These are phyloP conservation scores for Sesia apiformis DNA, from an alignment of 2,888 invertebrate species.

Conservation along the genomic window DNA sequence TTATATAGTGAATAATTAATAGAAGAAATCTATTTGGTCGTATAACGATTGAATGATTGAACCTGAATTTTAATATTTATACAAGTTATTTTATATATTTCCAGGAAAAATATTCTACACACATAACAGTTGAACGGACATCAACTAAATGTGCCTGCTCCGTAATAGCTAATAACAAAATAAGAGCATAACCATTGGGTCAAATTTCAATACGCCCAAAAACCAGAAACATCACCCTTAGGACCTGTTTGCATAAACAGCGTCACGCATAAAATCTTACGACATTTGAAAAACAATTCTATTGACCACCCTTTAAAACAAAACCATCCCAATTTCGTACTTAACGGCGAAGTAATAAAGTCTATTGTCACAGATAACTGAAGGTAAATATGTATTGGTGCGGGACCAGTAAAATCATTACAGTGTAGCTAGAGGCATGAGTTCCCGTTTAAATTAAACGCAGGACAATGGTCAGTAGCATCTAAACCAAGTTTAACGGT, in stretches of 20 bases:
- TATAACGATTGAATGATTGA: no score
- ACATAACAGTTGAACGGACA: not conserved
- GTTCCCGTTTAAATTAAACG: slow-evolving; percentile 67
- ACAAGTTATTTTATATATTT: no score
- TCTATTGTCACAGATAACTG: not conserved
- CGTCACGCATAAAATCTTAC: slow-evolving; percentile 68
- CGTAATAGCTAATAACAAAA: slow-evolving; percentile 39
- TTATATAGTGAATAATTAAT: no score
- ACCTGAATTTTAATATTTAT: no score
- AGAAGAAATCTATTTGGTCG: no score
- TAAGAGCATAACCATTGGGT: slow-evolving; percentile 28
- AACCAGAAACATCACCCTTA: slow-evolving; percentile 62
- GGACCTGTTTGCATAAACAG: slow-evolving; percentile 68
- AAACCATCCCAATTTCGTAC: slow-evolving; percentile 13
- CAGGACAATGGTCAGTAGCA: slow-evolving; percentile 68
- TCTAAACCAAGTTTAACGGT: slow-evolving; percentile 50
- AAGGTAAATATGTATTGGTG: not conserved
- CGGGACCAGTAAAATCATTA: slow-evolving; percentile 60
- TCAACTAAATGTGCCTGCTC: slow-evolving; percentile 26
- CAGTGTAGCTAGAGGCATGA: slow-evolving; percentile 25
- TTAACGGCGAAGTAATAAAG: slow-evolving; percentile 11
- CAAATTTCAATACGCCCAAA: slow-evolving; percentile 63
- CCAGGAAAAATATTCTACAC: no score
- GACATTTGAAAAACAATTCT: slow-evolving; percentile 38
- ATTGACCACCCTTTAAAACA: not conserved